Base-by-base conservation (phyloP, 1,140 invertebrate genomes). In the Oncopodura yosiiana region DNA sequence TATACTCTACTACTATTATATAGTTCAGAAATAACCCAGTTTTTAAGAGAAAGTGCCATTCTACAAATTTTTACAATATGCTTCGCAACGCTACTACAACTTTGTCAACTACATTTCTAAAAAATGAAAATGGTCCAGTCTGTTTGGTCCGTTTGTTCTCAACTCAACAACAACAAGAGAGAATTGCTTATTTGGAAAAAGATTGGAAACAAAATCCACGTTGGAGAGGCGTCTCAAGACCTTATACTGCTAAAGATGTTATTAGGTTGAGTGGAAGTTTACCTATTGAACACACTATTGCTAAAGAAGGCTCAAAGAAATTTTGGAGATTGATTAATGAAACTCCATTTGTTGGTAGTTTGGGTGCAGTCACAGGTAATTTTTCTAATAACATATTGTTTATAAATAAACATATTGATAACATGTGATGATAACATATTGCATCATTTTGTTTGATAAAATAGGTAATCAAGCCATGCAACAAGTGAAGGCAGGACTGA, bases 281-380 rank as follows among this genome's bases (percentile, higher is more conserved):
- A 21, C 62, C 66, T 53, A 67, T 71, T 45, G 70, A 71, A 53
- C 62, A 71, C 57, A 71, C 70, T 5, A 46, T 71, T 12, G 70
- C 70, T 29, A 65, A 60, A 26, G 60, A 61, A 18, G 69, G 69
- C 18, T 63, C 70, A 9, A 68, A 72, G 43, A 66, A 65, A 51
- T 57, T 71, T 12, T 71, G 70, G 70, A 66, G 67, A 50, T 53
- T 65, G 5, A 49, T 71, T 11, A 58, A 70, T 30, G 68, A 67
- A 27, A 66, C 56, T 26, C 64, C 68, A 2, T 69, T 61, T 43
- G 65, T 71, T 6, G 53, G 66, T 21, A 63, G 66, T n/a, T 53
- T 71, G 12, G 71, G 70, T 18, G 71, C 70, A 23, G 63, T 69
- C 12, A 72, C 70, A 18, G 70, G 70, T 49, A n/a, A n/a, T n/a